Base-by-base conservation (phyloP, 2,888 invertebrate genomes). In the Phorcus lineatus region DNA sequence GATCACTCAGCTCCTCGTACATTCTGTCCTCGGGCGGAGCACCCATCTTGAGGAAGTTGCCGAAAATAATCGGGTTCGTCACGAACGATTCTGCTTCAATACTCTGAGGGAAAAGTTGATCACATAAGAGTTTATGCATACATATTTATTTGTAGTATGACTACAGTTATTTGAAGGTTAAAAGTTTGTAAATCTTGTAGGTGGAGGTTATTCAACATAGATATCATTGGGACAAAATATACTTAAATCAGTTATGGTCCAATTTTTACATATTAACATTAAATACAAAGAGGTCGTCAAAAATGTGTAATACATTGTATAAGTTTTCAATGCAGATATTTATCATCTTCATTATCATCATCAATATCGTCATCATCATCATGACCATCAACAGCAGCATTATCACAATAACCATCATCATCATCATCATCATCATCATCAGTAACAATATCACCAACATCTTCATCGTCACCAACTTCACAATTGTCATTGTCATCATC, bases 1-100 rank as follows among this genome's bases (percentile, higher is more conserved):
- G 92, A 89, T 97, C 96, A n/a, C 94, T 94, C 83, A 97, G 95
- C 93, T 98, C 97, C 86, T 96, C 96, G 91, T 98, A 98, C 74
- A 96, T 94, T 83, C 97, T 94, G 86, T 96, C 96, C 85, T 95
- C 95, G 85, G 95, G 95, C 0, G 95, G 95, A 0, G 95, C 95
- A 0, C 96, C 96, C 57, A 96, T 95, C 84, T 95, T 94, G 93
- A 97, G 95, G 88, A 97, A 98, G 91, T 98, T 97, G 0, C 97
- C 97, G 92, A 96, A 97, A 0, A 98, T 93, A 0, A 97, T 93
- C 0, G 93, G 93, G 74, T 88, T 80, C 22, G 85, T 89, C 13
- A 87, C 86, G 84, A 93, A 93, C 2, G 87, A 85, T 4, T 91
- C 90, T n/a, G 93, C 87, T 11, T 91, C 88, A 11, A 92, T 88